These are phyloP conservation scores for Stigmatopora nigra DNA, from an alignment of 2,113 vertebrate genomes.

Conservation along the genomic window DNA sequence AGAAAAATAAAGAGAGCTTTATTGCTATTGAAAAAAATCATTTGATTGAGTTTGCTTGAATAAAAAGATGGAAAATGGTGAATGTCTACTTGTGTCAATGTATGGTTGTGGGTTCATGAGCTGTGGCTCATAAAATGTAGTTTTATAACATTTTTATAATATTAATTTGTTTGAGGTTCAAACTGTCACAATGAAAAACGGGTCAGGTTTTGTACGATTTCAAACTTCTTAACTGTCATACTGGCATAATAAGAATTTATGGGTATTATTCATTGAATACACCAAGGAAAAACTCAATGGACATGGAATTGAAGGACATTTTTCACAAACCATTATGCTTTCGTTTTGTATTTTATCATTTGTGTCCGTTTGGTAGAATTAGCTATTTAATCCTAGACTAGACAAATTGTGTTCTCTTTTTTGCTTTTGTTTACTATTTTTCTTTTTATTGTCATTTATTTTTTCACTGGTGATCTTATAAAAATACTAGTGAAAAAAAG, in stretches of 20 bases:
- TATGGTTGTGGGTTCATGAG: constrained; percentile 20
- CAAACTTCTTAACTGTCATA: background rate
- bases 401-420: too few relatives aligned
- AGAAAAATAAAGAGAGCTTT: constrained; percentile 89
- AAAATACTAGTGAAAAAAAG: background rate
- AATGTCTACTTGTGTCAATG: constrained; percentile 29
- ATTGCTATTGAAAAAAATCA: constrained; percentile 95
- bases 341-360: background rate
- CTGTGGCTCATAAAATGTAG: too few relatives aligned
- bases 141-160: too few relatives aligned
- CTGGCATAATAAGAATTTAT: background rate
- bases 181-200: background rate
- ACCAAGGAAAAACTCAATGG: background rate
- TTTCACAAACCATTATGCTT: background rate
- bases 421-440: too few relatives aligned
- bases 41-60: constrained; percentile 91
- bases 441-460: too few relatives aligned
- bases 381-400: too few relatives aligned
- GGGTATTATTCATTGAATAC: background rate
- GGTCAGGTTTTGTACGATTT: background rate
- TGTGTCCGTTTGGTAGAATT: background rate
- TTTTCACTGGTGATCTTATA: background rate
- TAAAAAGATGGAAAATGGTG: constrained; percentile 59
- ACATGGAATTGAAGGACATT: background rate
- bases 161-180: background rate